A percentile compares a stretch with the other conserved stretches of the same genome.
Conservation (phyloP, 2,888 invertebrate species). For the Drosophila nr. perissopoda region DNA sequence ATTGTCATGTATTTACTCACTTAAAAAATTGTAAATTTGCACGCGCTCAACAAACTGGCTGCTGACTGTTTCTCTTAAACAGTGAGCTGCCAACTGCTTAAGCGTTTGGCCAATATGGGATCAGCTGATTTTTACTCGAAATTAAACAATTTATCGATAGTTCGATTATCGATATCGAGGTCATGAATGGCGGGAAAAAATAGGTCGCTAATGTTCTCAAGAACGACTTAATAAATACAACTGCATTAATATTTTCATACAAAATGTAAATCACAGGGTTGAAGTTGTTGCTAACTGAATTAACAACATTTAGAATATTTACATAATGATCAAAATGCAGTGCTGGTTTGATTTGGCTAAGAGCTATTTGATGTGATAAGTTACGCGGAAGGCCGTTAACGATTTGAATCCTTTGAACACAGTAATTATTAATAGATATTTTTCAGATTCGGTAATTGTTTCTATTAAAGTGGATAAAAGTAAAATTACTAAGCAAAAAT, state of each 20-base stretch:
- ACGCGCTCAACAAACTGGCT: slow-evolving; percentile 35
- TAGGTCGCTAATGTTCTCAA: not conserved
- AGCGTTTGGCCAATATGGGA: not conserved
- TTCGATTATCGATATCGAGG: not conserved
- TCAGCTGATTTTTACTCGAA: slow-evolving; percentile 17
- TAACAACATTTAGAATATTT: not conserved
- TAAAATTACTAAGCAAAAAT: not conserved
- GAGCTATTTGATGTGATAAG: not conserved
- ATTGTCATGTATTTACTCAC: slow-evolving; percentile 43
- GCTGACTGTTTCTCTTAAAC: slow-evolving; percentile 37
- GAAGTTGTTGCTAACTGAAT: not conserved
- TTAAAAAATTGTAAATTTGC: slow-evolving; percentile 28
- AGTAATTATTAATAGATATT: not conserved
- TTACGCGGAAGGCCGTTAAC: not conserved
- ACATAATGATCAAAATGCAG: not conserved
- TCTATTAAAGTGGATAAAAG: not conserved
- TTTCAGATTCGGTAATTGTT: not conserved
- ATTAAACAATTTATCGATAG: slow-evolving; percentile 10
- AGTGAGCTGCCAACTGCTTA: slow-evolving; percentile 30
- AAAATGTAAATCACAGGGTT: not conserved
- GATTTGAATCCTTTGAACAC: not conserved
- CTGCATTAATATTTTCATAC: not conserved
- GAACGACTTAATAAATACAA: not conserved
- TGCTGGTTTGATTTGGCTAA: not conserved
- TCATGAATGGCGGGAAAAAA: not conserved